Conservation (phyloP, 1,140 invertebrate genomes). For the Arion vulgaris region DNA sequence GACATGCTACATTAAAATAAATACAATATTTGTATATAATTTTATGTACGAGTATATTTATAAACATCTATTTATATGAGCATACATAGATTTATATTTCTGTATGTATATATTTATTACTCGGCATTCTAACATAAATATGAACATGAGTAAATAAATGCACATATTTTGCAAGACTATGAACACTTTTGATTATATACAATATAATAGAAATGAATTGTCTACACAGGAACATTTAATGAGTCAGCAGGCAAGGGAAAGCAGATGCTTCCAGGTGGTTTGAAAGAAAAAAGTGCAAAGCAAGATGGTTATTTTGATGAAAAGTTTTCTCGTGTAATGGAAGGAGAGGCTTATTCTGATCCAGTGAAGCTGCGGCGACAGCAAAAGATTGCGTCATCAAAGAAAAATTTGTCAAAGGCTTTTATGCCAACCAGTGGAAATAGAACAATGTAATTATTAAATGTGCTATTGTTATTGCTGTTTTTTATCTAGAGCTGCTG, state of each 20-base stretch:
- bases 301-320: slow-evolving; percentile 71
- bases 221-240: slow-evolving; percentile 67
- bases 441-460: slow-evolving; percentile 62
- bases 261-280: slow-evolving; percentile 69
- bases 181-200: too few relatives aligned
- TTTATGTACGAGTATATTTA: too few relatives aligned
- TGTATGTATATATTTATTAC: too few relatives aligned
- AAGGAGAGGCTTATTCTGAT: slow-evolving; percentile 71
- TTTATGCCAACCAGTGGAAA: slow-evolving; percentile 71
- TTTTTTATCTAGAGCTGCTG: too few relatives aligned
- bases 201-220: neutral
- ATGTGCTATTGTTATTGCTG: too few relatives aligned
- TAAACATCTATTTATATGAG: too few relatives aligned
- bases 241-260: slow-evolving; percentile 69
- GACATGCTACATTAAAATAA: too few relatives aligned
- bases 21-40: too few relatives aligned
- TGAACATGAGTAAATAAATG: too few relatives aligned
- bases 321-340: slow-evolving; percentile 68
- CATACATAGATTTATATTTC: too few relatives aligned
- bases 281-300: slow-evolving; percentile 62
- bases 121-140: too few relatives aligned
- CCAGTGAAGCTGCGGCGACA: slow-evolving; percentile 68
- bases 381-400: slow-evolving; percentile 62
- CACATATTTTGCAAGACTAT: too few relatives aligned
- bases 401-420: slow-evolving; percentile 70